Evolutionary conservation across 37 sponge, comb jelly and placozoan genomes (phyloP).

Genomic region (Diacarnus erythraeanus): DNA sequence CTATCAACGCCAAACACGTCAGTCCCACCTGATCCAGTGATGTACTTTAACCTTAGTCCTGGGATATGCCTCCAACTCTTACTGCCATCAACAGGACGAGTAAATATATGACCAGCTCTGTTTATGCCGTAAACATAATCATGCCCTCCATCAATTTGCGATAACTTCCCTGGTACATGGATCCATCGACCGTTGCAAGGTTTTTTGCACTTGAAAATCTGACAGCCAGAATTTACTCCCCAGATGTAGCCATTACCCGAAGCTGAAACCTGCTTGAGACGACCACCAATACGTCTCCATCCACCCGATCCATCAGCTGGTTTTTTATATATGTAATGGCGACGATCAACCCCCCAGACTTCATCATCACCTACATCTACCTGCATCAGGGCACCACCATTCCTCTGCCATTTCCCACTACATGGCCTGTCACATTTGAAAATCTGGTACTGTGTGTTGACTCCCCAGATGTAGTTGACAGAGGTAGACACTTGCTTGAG

Average conservation of each 20-base stretch:
- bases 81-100: slow-evolving; percentile 55
- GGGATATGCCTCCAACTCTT: slow-evolving; percentile 42
- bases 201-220: slow-evolving; percentile 73
- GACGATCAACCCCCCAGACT: slow-evolving; percentile 56
- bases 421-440: slow-evolving; percentile 36
- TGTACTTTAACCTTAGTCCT: slow-evolving; percentile 29
- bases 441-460: slow-evolving; percentile 32
- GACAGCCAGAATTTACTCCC: slow-evolving; percentile 38
- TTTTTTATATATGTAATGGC: slow-evolving; percentile 22
- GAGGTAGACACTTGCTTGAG: slow-evolving; percentile 54
- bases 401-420: slow-evolving; percentile 21
- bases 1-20: slow-evolving; percentile 50
- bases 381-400: slow-evolving; percentile 40
- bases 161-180: slow-evolving; percentile 21
- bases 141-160: slow-evolving; percentile 52
- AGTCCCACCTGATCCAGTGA: slow-evolving; percentile 52
- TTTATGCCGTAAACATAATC: slow-evolving; percentile 55
- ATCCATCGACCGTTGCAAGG: slow-evolving; percentile 54
- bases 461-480: slow-evolving; percentile 67
- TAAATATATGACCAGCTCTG: slow-evolving; percentile 2
- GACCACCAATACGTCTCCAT: slow-evolving; percentile 40
- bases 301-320: slow-evolving; percentile 54
- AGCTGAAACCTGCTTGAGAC: slow-evolving; percentile 62
- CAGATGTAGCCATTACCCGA: slow-evolving; percentile 79
- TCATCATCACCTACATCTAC: slow-evolving; percentile 53